Percentiles rank a stretch among this genome's conserved stretches.
Evolutionary conservation across 2,113 vertebrate genomes (phyloP).

Genomic region (Motacilla tschutschensis): DNA sequence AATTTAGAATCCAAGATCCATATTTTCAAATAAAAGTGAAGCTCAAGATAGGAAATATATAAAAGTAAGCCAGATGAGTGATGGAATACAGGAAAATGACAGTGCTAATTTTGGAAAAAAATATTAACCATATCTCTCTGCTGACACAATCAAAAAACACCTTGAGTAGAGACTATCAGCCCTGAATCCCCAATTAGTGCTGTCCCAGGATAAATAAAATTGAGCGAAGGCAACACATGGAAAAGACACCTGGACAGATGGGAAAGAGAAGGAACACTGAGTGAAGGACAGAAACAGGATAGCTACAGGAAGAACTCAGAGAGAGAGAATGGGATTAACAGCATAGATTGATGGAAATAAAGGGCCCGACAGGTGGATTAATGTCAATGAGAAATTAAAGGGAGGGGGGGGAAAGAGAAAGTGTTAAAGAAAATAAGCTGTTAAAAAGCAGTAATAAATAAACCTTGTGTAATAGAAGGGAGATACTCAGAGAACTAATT

Average conservation of each 20-base stretch:
- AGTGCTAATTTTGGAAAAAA: background rate
- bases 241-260: background rate
- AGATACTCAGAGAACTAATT: background rate
- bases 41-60: background rate
- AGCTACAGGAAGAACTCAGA: background rate
- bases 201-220: background rate
- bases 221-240: background rate
- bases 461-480: background rate
- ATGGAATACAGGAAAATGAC: background rate
- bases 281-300: background rate
- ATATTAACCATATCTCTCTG: background rate
- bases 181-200: background rate
- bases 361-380: background rate
- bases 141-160: background rate
- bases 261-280: background rate
- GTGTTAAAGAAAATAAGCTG: background rate
- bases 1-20: slow-evolving; percentile 5
- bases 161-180: background rate
- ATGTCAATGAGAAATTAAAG: background rate
- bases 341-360: background rate
- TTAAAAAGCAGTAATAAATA: background rate
- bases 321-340: background rate
- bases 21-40: slow-evolving; percentile 20
- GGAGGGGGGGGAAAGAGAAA: background rate
- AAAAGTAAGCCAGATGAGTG: background rate